Evolutionary conservation across 1,140 invertebrate genomes (phyloP), one percentile per base, ranked within the genome.

Genomic region (Watersipora subatra): DNA sequence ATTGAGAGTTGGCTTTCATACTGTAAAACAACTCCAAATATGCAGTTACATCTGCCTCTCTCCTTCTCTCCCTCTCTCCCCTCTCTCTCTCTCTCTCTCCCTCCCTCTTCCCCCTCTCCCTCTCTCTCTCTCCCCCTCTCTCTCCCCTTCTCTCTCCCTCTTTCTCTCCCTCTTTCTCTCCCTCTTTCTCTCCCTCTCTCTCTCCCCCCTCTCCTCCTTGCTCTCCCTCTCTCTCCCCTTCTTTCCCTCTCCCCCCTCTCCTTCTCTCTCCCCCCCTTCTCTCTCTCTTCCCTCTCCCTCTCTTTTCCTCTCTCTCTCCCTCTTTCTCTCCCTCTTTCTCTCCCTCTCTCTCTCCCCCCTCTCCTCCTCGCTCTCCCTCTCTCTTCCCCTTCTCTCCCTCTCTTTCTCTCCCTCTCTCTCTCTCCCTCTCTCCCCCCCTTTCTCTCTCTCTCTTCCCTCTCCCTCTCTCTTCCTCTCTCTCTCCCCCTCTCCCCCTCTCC

Each of bases 211-310:
- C 46, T 22, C 22, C 22, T 17, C n/a, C 26, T n/a, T n/a, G n/a
- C n/a, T n/a, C n/a, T n/a, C n/a, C n/a, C n/a, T n/a, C n/a, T n/a
- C n/a, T n/a, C n/a, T 22, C 22, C 19, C 20, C 27, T 67, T 24
- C 24, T 57, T 57, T 19, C 64, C 20, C 57, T 28, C 56, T 34
- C 19, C 55, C 27, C 65, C 56, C 56, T 7, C 62, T 57, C 56
- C 1, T 63, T 46, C 55, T 1, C 56, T 24, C 63, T 30, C 63
- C 28, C 1, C 28, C 55, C 59, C 56, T 22, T 64, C 61, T 66
- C 65, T 65, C 25, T 62, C 59, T 62, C 30, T 34, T 20, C 56
- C 59, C 29, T 30, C 56, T 29, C 63, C 62, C 26, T 30, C 1
- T 30, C 63, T 34, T 46, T 27, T 46, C 46, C 63, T 28, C 0